Conservation (phyloP, 2,113 vertebrate genomes). For the Tetrax tetrax region DNA sequence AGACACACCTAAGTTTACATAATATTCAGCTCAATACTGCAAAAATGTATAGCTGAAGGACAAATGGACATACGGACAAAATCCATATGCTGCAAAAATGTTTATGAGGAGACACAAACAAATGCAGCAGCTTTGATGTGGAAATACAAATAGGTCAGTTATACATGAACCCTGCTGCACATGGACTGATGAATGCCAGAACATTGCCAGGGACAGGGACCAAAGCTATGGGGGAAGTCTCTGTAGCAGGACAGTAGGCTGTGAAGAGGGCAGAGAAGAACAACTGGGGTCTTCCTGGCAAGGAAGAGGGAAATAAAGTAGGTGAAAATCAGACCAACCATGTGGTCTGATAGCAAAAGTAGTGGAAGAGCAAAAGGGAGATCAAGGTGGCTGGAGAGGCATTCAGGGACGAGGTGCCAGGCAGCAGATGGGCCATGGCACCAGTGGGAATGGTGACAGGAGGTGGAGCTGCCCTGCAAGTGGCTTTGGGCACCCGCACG, state of each 20-base stretch:
- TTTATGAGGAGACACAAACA: neutral
- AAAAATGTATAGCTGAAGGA: neutral
- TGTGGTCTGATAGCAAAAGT: neutral
- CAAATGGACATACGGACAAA: neutral
- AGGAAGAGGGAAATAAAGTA: neutral
- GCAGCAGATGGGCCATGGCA: neutral
- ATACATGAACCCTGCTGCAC: fast-evolving
- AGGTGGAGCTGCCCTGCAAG: neutral
- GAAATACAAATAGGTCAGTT: neutral
- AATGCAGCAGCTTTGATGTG: neutral
- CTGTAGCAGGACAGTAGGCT: neutral
- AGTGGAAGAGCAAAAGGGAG: neutral
- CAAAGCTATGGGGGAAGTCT: neutral
- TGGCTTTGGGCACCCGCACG: neutral
- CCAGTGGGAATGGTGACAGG: neutral
- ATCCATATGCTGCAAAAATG: neutral
- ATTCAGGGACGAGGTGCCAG: fast-evolving
- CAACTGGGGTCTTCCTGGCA: neutral
- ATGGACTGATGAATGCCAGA: neutral
- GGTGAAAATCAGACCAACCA: neutral
- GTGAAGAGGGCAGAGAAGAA: neutral
- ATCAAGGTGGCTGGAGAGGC: neutral
- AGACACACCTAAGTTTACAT: neutral
- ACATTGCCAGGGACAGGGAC: neutral
- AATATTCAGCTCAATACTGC: neutral